phyloP scores from a whole-genome alignment of 1,140 invertebrate genomes.

The Physella acuta region DNA sequence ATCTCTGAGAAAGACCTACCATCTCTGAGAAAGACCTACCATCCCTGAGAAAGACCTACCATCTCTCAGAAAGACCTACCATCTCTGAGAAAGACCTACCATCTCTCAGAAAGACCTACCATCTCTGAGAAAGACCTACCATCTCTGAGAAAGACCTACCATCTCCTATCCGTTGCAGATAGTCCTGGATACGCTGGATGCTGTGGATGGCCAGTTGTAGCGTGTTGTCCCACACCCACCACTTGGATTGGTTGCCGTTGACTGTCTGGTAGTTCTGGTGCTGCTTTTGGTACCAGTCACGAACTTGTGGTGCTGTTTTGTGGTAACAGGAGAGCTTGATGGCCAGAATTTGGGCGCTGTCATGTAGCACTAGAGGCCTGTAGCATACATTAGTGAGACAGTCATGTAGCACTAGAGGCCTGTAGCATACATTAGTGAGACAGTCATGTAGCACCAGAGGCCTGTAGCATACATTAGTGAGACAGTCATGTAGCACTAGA shows the following conservation, averaged over 20 bases:
- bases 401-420: constrained; percentile 50
- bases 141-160: constrained; percentile 42
- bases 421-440: constrained; percentile 53
- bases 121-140: no score
- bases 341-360: constrained; percentile 57
- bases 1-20: no score
- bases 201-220: constrained; percentile 40
- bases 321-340: constrained; percentile 52
- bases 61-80: no score
- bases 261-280: constrained; percentile 54
- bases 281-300: constrained; percentile 54
- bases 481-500: constrained; percentile 46
- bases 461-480: constrained; percentile 42
- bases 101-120: no score
- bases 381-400: constrained; percentile 21
- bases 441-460: constrained; percentile 53
- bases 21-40: no score
- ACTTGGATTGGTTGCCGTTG: constrained; percentile 54
- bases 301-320: constrained; percentile 42
- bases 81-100: no score
- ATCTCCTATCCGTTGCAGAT: constrained; percentile 50
- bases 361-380: constrained; percentile 50
- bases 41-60: no score
- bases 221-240: constrained; percentile 57
- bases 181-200: constrained; percentile 55